Evolutionary conservation across 2,113 vertebrate genomes (phyloP).

Genomic region (Syngnathus typhle): DNA sequence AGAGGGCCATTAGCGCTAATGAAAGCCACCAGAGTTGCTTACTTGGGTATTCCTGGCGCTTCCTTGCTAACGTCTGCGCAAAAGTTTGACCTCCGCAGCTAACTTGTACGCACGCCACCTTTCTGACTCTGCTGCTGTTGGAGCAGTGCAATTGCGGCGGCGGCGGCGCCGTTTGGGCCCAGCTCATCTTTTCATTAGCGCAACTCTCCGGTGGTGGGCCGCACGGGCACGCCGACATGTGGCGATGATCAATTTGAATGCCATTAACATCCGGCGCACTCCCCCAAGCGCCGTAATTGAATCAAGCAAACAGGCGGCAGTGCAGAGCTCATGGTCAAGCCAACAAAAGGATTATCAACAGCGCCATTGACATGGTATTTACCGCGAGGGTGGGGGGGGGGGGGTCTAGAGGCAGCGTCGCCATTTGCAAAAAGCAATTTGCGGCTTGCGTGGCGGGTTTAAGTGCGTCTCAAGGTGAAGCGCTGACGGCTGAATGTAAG

Average conservation of each 20-base stretch:
- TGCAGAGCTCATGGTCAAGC: slow-evolving; percentile 62
- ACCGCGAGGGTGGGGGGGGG: slow-evolving; percentile 50
- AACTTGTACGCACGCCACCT: background rate
- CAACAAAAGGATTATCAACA: slow-evolving; percentile 73
- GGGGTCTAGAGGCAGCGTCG: slow-evolving; percentile 28
- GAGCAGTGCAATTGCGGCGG: slow-evolving; percentile 29
- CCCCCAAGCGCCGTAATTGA: slow-evolving; percentile 63
- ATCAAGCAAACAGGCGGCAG: slow-evolving; percentile 50
- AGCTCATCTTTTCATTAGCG: slow-evolving; percentile 66
- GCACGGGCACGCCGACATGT: slow-evolving; percentile 49
- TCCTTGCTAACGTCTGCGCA: slow-evolving; percentile 7
- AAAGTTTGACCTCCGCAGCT: background rate
- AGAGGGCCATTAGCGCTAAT: slow-evolving; percentile 39
- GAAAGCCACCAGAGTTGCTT: slow-evolving; percentile 42
- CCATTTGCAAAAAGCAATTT: slow-evolving; percentile 66
- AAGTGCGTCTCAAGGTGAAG: slow-evolving; percentile 37
- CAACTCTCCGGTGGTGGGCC: slow-evolving; percentile 53
- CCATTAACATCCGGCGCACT: slow-evolving; percentile 67
- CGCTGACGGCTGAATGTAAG: background rate
- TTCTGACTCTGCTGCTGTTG: slow-evolving; percentile 17
- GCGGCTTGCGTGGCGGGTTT: slow-evolving; percentile 45
- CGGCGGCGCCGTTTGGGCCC: too few relatives aligned
- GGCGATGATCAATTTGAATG: slow-evolving; percentile 71
- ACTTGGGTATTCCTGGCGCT: slow-evolving; percentile 42
- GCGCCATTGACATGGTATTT: slow-evolving; percentile 64